Percentiles rank a stretch among this genome's conserved stretches.
Evolutionary conservation across 2,113 vertebrate species (phyloP).

Genomic region (Phocoena phocoena): DNA sequence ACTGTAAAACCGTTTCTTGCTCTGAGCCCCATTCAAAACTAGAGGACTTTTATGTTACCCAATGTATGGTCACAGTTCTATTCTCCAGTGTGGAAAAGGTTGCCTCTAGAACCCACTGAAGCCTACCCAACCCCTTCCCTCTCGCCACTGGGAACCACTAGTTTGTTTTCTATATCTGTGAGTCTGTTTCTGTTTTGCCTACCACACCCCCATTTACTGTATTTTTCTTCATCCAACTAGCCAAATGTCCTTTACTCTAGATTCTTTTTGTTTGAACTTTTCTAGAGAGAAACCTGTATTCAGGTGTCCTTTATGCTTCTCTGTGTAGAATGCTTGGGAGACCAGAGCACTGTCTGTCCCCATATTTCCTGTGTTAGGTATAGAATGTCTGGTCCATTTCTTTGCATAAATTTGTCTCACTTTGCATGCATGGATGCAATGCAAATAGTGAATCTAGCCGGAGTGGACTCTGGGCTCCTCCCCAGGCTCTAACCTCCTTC

Average conservation of each 20-base stretch:
- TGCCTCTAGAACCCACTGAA: not conserved
- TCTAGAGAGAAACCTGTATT: not conserved
- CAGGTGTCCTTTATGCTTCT: not conserved
- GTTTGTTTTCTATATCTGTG: not conserved
- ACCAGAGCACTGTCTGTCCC: not conserved
- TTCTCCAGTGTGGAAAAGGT: not conserved
- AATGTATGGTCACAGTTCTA: not conserved
- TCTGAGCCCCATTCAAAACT: not conserved
- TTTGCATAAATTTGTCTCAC: not conserved
- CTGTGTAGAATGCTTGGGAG: not conserved
- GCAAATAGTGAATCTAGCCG: not conserved
- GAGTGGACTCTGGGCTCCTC: not conserved
- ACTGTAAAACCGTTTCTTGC: not conserved
- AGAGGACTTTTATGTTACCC: not conserved
- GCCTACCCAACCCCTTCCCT: too few species aligned
- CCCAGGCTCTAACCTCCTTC: not conserved
- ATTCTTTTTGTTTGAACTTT: not conserved
- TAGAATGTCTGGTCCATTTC: not conserved
- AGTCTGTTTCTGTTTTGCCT: not conserved
- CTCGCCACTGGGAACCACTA: too few species aligned
- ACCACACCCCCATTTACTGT: not conserved
- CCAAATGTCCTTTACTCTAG: not conserved
- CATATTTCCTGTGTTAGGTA: not conserved
- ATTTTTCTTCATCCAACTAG: not conserved
- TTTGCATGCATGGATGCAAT: not conserved